Conservation (phyloP, 35 echinoderm and acorn worm genomes). For the Anneissia japonica region DNA sequence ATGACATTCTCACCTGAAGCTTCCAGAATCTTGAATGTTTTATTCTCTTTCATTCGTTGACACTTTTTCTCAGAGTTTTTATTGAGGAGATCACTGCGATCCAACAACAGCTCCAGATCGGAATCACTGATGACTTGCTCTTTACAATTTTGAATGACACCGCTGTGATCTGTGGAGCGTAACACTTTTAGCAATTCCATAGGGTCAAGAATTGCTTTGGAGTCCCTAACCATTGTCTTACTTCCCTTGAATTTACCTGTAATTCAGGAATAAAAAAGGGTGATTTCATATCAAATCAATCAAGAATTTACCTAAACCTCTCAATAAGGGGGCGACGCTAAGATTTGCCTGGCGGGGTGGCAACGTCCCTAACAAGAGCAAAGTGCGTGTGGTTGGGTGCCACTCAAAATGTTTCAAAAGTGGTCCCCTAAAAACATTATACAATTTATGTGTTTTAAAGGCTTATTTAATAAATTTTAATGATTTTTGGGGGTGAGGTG, state of each 20-base stretch:
- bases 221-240: constrained; percentile 65
- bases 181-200: constrained; percentile 77
- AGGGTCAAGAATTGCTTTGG: constrained; percentile 62
- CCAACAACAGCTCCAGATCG: constrained; percentile 69
- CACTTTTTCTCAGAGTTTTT: constrained; percentile 8
- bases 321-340: no score
- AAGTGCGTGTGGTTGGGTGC: no score
- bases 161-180: constrained; percentile 64
- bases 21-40: neutral
- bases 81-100: constrained; percentile 58
- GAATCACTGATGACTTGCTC: constrained; percentile 74
- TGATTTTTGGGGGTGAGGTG: no score
- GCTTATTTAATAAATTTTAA: no score
- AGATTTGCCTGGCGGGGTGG: no score
- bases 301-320: no score
- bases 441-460: no score
- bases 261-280: no score
- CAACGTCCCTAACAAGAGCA: no score
- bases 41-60: neutral
- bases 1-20: neutral
- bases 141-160: constrained; percentile 58
- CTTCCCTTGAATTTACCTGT: constrained; percentile 96
- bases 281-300: no score
- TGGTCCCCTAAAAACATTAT: no score
- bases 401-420: no score